These are phyloP conservation scores for Drosophila monieri DNA, from an alignment of 2,888 invertebrate species.

Conservation along the genomic window DNA sequence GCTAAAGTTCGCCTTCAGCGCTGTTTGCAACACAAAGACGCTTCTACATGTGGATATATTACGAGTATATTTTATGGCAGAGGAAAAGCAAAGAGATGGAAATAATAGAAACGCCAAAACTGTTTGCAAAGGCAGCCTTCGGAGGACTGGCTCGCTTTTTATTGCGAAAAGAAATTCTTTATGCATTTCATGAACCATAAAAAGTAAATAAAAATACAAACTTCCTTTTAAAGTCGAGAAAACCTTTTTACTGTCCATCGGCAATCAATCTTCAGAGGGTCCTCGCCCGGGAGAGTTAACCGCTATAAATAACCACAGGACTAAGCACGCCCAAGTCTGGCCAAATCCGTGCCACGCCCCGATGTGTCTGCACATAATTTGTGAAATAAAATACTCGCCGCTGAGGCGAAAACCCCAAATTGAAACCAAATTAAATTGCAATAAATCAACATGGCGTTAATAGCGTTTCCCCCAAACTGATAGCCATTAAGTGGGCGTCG, in stretches of 20 bases:
- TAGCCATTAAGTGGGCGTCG: slow-evolving; percentile 77
- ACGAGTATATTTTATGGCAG: slow-evolving; percentile 11
- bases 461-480: slow-evolving; percentile 65
- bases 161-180: slow-evolving; percentile 7
- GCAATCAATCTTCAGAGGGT: slow-evolving; percentile 32
- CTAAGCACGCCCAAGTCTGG: slow-evolving; percentile 27
- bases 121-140: slow-evolving; percentile 16
- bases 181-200: slow-evolving; percentile 25
- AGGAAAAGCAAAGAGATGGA: slow-evolving; percentile 8
- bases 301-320: slow-evolving; percentile 62
- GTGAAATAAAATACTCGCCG: slow-evolving; percentile 70
- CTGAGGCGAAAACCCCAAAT: slow-evolving; percentile 55
- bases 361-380: slow-evolving; percentile 78
- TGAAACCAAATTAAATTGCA: slow-evolving; percentile 77
- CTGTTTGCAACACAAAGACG: slow-evolving; percentile 6
- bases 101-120: slow-evolving; percentile 24
- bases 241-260: slow-evolving; percentile 38
- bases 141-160: slow-evolving; percentile 15
- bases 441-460: slow-evolving; percentile 76
- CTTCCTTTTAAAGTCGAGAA: slow-evolving; percentile 12
- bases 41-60: slow-evolving; percentile 9
- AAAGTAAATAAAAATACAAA: slow-evolving; percentile 47
- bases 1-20: slow-evolving; percentile 8
- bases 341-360: slow-evolving; percentile 60
- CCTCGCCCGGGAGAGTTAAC: slow-evolving; percentile 10